A percentile compares a stretch with the other conserved stretches of the same genome.
phyloP scores from a whole-genome alignment of 2,888 invertebrate genomes.

The Anarsia innoxiella region DNA sequence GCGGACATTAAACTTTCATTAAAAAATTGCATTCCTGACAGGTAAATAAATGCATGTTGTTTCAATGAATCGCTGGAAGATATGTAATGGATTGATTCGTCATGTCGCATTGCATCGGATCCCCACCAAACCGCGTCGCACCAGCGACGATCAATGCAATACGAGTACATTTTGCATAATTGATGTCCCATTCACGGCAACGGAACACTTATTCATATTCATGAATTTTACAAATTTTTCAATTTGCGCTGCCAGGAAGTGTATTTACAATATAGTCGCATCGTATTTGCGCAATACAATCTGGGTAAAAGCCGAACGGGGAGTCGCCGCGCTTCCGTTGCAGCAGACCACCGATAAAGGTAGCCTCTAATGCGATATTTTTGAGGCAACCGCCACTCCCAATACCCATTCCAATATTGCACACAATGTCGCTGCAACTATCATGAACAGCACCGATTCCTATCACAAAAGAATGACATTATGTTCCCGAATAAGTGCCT shows the following conservation, averaged over 20 bases:
- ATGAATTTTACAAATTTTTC: slow-evolving; percentile 70
- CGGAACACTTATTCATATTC: slow-evolving; percentile 70
- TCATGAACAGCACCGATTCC: slow-evolving; percentile 3
- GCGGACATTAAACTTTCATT: too few relatives aligned
- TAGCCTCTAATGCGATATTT: slow-evolving; percentile 51
- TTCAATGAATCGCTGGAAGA: too few relatives aligned
- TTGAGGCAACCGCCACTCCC: slow-evolving; percentile 41
- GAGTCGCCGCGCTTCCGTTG: slow-evolving; percentile 28
- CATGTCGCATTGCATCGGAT: slow-evolving; percentile 35
- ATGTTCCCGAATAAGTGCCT: slow-evolving; percentile 20
- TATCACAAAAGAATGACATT: slow-evolving; percentile 16
- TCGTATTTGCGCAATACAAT: slow-evolving; percentile 62
- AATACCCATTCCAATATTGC: slow-evolving; percentile 32
- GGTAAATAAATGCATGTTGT: too few relatives aligned
- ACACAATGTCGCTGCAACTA: slow-evolving; percentile 8
- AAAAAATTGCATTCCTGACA: too few relatives aligned
- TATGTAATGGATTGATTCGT: slow-evolving; percentile 20
- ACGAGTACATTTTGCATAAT: slow-evolving; percentile 68
- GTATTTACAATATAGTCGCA: slow-evolving; percentile 58
- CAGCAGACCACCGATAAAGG: slow-evolving; percentile 40
- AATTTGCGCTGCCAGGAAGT: slow-evolving; percentile 60
- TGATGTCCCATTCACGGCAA: slow-evolving; percentile 66
- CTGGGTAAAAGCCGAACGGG: slow-evolving; percentile 54
- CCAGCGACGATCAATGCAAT: slow-evolving; percentile 51
- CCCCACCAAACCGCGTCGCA: slow-evolving; percentile 28